phyloP scores from a whole-genome alignment of 2,113 vertebrate genomes.

The Sclerurus mexicanus region DNA sequence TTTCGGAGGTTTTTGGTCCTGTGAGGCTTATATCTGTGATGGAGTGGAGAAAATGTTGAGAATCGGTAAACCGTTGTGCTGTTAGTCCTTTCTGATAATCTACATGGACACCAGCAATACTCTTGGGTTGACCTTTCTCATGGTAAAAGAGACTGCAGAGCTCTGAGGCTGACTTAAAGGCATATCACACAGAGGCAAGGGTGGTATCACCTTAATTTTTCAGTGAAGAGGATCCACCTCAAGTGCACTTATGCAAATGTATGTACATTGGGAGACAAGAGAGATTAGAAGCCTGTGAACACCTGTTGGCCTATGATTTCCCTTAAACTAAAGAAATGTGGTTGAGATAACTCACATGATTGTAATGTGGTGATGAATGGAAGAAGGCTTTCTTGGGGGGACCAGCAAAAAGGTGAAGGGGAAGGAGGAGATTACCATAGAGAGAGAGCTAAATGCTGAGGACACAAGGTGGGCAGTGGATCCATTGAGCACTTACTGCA shows the following conservation, averaged over 20 bases:
- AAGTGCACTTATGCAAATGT: background rate
- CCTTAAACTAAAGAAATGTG: background rate
- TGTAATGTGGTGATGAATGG: background rate
- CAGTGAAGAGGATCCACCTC: background rate
- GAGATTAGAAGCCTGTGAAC: background rate
- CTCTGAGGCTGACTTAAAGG: background rate
- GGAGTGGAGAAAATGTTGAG: background rate
- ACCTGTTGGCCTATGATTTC: background rate
- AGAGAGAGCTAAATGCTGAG: background rate
- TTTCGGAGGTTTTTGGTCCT: background rate
- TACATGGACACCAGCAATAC: background rate
- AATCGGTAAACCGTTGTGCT: background rate
- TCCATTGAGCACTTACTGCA: rapidly evolving
- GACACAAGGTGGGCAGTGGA: too few relatives aligned
- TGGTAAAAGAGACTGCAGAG: background rate
- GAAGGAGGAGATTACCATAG: background rate
- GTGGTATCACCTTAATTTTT: background rate
- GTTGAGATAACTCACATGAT: background rate
- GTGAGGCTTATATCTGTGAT: background rate
- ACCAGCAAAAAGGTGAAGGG: background rate
- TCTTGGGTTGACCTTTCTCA: background rate
- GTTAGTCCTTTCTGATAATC: background rate
- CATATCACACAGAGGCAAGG: background rate
- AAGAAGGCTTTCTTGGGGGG: background rate
- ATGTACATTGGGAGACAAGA: background rate